A percentile compares a stretch with the other conserved stretches of the same genome.
Evolutionary conservation across 1,140 invertebrate species (phyloP).

Genomic region (Mactra quadrangularis): DNA sequence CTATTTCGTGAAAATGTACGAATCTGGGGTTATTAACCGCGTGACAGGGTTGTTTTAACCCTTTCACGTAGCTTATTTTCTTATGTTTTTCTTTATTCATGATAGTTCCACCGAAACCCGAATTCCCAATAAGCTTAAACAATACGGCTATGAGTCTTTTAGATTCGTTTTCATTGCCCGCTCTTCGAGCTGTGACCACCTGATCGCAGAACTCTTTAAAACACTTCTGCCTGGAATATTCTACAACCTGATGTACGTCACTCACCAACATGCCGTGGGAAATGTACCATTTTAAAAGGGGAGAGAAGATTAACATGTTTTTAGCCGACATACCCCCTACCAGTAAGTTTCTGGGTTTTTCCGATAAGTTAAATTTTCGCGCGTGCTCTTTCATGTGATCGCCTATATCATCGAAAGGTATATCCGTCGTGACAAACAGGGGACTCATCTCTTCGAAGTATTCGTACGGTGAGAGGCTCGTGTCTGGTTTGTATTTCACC

Average conservation of each 20-base stretch:
- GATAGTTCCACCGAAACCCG: no score
- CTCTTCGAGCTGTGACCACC: constrained; percentile 44
- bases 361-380: constrained; percentile 9
- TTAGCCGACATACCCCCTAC: constrained; percentile 44
- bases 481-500: neutral
- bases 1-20: no score
- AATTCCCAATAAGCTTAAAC: no score
- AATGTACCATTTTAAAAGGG: constrained; percentile 49
- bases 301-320: constrained; percentile 43
- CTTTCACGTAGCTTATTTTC: no score
- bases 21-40: no score
- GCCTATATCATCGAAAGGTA: constrained; percentile 43
- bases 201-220: constrained; percentile 23
- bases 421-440: constrained; percentile 38
- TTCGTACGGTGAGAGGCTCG: neutral
- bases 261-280: constrained; percentile 35
- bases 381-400: constrained; percentile 47
- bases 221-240: constrained; percentile 29
- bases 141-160: no score
- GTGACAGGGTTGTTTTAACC: no score
- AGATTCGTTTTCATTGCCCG: no score
- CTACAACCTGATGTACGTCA: constrained; percentile 45
- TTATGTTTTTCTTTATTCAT: no score
- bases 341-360: constrained; percentile 27
- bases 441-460: constrained; percentile 11